These are phyloP conservation scores for Decapterus maruadsi DNA, from an alignment of 2,797 vertebrate species.

Conservation along the genomic window DNA sequence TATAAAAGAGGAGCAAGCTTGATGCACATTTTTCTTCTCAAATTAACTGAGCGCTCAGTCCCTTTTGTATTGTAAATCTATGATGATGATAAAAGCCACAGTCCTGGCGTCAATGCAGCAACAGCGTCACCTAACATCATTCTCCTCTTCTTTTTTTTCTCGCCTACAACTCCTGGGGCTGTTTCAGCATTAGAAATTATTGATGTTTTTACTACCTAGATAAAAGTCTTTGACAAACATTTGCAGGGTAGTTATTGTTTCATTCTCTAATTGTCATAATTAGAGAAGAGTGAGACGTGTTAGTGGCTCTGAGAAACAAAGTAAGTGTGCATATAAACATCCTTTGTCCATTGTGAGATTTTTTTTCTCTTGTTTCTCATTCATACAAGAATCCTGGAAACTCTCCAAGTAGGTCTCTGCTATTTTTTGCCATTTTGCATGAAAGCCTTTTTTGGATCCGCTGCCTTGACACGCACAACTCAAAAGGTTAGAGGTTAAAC, in stretches of 20 bases:
- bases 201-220: constrained; percentile 78
- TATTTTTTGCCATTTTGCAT: constrained; percentile 25
- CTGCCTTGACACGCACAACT: constrained; percentile 15
- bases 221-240: constrained; percentile 75
- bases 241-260: constrained; percentile 67
- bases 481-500: constrained; percentile 31
- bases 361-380: constrained; percentile 5
- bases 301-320: constrained; percentile 44
- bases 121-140: constrained; percentile 70
- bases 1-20: constrained; percentile 40
- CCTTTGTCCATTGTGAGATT: constrained; percentile 1
- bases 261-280: constrained; percentile 60
- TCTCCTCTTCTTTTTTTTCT: constrained; percentile 39
- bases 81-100: constrained; percentile 66
- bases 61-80: constrained; percentile 52
- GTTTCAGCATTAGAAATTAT: constrained; percentile 79
- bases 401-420: constrained; percentile 22
- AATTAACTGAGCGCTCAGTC: constrained; percentile 53
- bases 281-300: constrained; percentile 54
- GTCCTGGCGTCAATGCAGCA: constrained; percentile 60
- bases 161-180: constrained; percentile 73
- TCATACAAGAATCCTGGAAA: constrained; percentile 19
- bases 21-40: constrained; percentile 49
- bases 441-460: constrained; percentile 9
- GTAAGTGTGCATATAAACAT: constrained; percentile 24